These are phyloP conservation scores for Drosophila biarmipes DNA, from an alignment of 1,140 invertebrate species.

Conservation along the genomic window DNA sequence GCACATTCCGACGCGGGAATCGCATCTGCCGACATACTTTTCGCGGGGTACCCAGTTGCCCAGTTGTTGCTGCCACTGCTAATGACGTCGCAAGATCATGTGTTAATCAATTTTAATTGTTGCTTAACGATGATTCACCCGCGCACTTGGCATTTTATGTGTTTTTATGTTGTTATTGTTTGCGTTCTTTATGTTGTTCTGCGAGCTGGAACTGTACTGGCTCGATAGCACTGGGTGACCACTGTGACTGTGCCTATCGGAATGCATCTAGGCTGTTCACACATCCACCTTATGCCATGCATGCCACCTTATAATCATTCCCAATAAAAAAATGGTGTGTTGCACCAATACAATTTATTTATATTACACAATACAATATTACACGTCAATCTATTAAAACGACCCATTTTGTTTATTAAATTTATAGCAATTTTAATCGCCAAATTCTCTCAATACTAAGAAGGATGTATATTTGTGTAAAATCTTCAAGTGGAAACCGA, in stretches of 20 bases:
- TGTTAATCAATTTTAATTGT: conserved; percentile 43
- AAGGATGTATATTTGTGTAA: too few species aligned
- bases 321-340: too few species aligned
- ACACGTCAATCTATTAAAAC: too few species aligned
- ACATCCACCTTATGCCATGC: too few species aligned
- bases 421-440: too few species aligned
- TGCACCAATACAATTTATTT: too few species aligned
- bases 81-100: conserved; percentile 36
- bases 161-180: conserved; percentile 66
- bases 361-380: too few species aligned
- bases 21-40: conserved; percentile 53
- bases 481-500: not conserved
- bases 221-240: conserved; percentile 3
- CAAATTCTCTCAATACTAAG: too few species aligned
- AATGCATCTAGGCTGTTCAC: not conserved
- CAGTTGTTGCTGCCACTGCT: conserved; percentile 30
- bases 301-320: too few species aligned
- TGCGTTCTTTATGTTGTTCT: conserved; percentile 66
- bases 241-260: not conserved
- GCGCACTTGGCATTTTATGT: conserved; percentile 34
- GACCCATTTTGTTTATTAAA: too few species aligned
- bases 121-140: conserved; percentile 64
- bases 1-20: conserved; percentile 53
- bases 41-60: conserved; percentile 4
- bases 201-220: conserved; percentile 14